Base-by-base conservation (phyloP, 2,888 invertebrate species). In the Drosophila formosana region DNA sequence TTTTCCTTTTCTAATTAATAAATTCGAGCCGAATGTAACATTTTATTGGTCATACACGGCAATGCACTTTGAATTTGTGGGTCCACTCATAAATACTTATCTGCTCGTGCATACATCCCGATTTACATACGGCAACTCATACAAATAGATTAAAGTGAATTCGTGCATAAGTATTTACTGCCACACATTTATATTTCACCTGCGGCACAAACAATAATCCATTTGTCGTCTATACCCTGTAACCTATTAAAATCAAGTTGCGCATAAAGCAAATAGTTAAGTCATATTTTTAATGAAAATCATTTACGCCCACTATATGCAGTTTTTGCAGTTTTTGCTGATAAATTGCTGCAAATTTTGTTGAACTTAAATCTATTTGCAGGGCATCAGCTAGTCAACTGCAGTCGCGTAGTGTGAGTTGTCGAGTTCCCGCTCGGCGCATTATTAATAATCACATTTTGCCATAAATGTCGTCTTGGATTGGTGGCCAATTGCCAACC, bases 401-500 rank as follows among this genome's bases (percentile, higher is more conserved):
- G 4, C 8, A 25, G 23, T 45, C n/a, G 23, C 8, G 9, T 3
- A 7, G 2, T 26, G 43, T 9, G 1, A 7, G 8, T 18, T 43
- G 9, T n/a, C 32, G 32, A 6, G 11, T 62, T 37, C 28, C 8
- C 45, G 37, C 45, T 62, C 58, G 57, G n/a, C 25, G 77, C 71
- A 71, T 78, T 78, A 78, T 78, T 78, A 81, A 78, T 78, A 78
- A 73, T 78, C 80, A 63, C 80, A 80, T 69, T 81, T 62, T 32
- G 74, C 82, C 73, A 87, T 89, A 82, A 89, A 84, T 89, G 84
- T 81, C 70, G 68, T 82, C 82, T 56, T 81, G 84, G 82, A 89
- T 89, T 85, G 80, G 76, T 82, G 77, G 83, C 84, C 87, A 88
- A 80, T 87, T 82, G 89, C 81, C 84, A 66, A 49, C 81, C 81